Base-by-base conservation (phyloP, 2,797 vertebrate species). In the Pterois miles region DNA sequence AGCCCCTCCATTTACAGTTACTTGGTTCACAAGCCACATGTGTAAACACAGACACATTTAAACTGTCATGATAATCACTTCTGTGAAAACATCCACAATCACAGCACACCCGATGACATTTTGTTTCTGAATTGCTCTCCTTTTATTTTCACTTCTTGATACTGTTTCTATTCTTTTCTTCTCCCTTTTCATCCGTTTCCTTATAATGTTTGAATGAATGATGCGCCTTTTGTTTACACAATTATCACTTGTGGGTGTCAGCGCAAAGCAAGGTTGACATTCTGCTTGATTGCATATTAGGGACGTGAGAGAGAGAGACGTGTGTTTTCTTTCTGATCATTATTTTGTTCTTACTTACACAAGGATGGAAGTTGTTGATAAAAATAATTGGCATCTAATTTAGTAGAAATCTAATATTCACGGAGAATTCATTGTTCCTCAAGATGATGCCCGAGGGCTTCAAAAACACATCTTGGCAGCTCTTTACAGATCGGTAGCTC, bases 281-380 rank as follows among this genome's bases (percentile, higher is more conserved):
- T 87, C 73, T 53, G 77, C 80, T 84, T 92, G 89, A 92, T 93
- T 93, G 87, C 82, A 75, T 88, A 84, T 91, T 83, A 84, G 65
- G 20, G 79, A 72, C 22, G 59, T 63, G 81, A 34, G 20, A 59
- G 33, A 23, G 40, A 72, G 70, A 82, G 83, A 83, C 14, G 63
- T 14, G 58, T 43, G 70, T 77, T 75, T 48, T 71, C 69, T 71
- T 72, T 78, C 80, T 80, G 81, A 84, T 85, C 77, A 25, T 76
- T 69, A 68, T 80, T 88, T 86, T 82, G 86, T 86, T 89, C 66
- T 72, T 62, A 71, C 73, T 79, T 76, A 73, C 83, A 78, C 27
- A 85, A 64, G 76, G 80, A 87, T 80, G 74, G 81, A 86, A 82
- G 76, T 82, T 80, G 83, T 74, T 77, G 82, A 89, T 85, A 71